phyloP scores from a whole-genome alignment of 2,113 vertebrate species.

The Prolemur simus region DNA sequence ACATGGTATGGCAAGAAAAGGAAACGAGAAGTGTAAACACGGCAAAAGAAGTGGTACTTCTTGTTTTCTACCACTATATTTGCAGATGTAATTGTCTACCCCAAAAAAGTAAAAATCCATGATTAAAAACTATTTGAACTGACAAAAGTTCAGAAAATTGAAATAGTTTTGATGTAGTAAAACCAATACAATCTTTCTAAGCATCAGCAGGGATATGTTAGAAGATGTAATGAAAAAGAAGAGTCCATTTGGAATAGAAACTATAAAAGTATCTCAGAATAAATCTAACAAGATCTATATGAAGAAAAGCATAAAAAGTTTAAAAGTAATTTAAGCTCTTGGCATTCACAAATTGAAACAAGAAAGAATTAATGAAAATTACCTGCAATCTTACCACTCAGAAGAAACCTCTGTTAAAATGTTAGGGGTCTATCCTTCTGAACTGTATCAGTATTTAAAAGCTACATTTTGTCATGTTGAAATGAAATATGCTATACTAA shows the following conservation, averaged over 20 bases:
- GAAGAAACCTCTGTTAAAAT: not conserved
- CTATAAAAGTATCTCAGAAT: not conserved
- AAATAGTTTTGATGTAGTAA: not conserved
- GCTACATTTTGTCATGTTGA: not conserved
- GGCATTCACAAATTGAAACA: not conserved
- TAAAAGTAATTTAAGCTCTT: constrained; percentile 7
- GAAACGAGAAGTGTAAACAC: constrained; percentile 14
- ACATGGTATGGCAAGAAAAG: constrained; percentile 39
- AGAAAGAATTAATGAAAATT: not conserved
- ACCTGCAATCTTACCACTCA: not conserved
- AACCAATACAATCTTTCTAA: not conserved
- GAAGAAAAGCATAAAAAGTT: constrained; percentile 14
- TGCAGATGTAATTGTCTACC: not conserved
- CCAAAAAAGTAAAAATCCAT: not conserved
- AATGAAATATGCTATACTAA: not conserved
- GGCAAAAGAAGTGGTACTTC: constrained; percentile 10
- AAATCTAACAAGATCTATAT: not conserved
- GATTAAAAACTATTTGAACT: constrained; percentile 20
- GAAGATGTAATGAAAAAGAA: not conserved
- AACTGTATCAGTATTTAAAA: not conserved
- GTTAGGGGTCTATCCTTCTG: not conserved
- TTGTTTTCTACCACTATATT: not conserved
- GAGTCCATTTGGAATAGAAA: not conserved
- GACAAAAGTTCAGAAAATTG: constrained; percentile 21
- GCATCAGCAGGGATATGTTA: not conserved